A percentile compares a stretch with the other conserved stretches of the same genome.
Conservation (phyloP, 1,140 invertebrate genomes). For the Camponotus pennsylvanicus region DNA sequence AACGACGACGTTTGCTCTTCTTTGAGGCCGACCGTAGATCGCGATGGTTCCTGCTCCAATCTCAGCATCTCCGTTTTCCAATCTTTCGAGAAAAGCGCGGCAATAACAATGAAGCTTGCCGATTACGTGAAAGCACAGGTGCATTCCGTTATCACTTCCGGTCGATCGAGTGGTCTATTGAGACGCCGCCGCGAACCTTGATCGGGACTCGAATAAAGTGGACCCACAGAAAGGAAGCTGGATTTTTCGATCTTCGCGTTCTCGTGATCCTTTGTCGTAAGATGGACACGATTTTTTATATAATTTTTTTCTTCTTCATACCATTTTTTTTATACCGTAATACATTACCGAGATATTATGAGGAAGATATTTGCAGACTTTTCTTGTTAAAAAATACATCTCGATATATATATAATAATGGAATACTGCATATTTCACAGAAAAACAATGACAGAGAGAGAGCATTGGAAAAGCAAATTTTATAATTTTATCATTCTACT, state of each 20-base stretch:
- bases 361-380: not conserved
- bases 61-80: conserved; percentile 33
- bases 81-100: conserved; percentile 34
- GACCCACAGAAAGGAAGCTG: not conserved
- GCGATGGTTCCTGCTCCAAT: conserved; percentile 23
- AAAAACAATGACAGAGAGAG: not conserved
- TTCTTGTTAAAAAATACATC: not conserved
- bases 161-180: conserved; percentile 61
- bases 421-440: not conserved
- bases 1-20: not conserved
- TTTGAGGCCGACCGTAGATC: not conserved
- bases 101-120: conserved; percentile 45
- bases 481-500: not conserved
- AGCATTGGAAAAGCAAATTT: conserved; percentile 1
- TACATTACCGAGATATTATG: not conserved
- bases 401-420: conserved; percentile 11
- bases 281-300: not conserved
- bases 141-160: conserved; percentile 65
- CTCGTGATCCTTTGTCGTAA: not conserved
- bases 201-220: conserved; percentile 19
- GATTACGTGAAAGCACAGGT: conserved; percentile 49
- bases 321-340: conserved; percentile 20
- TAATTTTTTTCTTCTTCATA: not conserved
- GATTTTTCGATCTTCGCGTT: not conserved
- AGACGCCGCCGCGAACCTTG: conserved; percentile 15